Conservation (phyloP, 2,888 invertebrate genomes). For the Clistopyga incitator region DNA sequence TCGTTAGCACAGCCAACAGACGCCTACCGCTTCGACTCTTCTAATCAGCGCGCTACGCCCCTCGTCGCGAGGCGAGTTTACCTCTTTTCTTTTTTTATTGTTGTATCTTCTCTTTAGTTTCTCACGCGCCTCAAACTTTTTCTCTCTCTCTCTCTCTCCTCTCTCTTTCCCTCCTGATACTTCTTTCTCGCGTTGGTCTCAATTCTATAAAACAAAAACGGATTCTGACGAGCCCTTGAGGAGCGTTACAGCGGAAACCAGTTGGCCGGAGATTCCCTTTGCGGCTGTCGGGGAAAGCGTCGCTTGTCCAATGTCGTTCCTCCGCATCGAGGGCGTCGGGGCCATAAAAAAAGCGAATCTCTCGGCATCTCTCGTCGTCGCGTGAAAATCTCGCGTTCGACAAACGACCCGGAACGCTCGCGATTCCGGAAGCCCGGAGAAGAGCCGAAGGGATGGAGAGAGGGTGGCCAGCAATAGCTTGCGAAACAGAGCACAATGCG, state of each 20-base stretch:
- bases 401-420: constrained; percentile 67
- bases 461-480: constrained; percentile 13
- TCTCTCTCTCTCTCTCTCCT: background rate
- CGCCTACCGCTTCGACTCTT: constrained; percentile 40
- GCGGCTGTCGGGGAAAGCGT: constrained; percentile 43
- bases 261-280: constrained; percentile 38
- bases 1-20: constrained; percentile 41
- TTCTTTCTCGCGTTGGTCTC: constrained; percentile 13
- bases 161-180: background rate
- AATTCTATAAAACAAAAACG: constrained; percentile 35
- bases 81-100: constrained; percentile 42
- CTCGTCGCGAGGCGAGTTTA: constrained; percentile 52
- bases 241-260: constrained; percentile 36
- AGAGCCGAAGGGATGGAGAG: constrained; percentile 39
- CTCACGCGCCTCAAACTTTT: background rate
- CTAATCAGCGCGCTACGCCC: constrained; percentile 41
- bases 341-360: constrained; percentile 46
- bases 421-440: constrained; percentile 65
- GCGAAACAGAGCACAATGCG: constrained; percentile 59
- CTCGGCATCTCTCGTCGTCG: constrained; percentile 52
- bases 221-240: background rate
- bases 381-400: constrained; percentile 67
- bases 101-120: constrained; percentile 19
- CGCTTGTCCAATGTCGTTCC: constrained; percentile 54
- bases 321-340: constrained; percentile 47